Conservation (phyloP, 2,797 vertebrate genomes). For the Limosa lapponica region DNA sequence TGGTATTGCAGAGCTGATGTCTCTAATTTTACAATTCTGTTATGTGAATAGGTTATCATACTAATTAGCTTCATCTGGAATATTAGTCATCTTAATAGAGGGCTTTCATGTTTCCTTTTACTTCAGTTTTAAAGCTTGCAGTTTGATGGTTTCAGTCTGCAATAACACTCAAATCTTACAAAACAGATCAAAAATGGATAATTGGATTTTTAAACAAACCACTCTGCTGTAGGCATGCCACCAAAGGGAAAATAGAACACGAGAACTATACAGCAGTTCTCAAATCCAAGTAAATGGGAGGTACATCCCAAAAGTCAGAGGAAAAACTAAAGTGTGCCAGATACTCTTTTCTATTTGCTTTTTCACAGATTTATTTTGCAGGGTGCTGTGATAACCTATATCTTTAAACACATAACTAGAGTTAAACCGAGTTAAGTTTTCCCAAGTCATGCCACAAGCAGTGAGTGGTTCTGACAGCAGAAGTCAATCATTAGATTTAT, state of each 20-base stretch:
- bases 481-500: neutral
- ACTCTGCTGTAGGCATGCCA: neutral
- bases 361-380: neutral
- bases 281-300: neutral
- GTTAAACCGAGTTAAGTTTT: neutral
- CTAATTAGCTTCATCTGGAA: constrained; percentile 69
- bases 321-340: neutral
- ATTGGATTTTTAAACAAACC: constrained; percentile 43
- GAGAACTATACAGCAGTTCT: neutral
- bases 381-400: neutral
- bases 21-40: constrained; percentile 70
- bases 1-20: constrained; percentile 55
- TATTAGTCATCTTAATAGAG: constrained; percentile 70
- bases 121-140: constrained; percentile 44
- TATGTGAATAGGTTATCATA: constrained; percentile 65
- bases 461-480: neutral
- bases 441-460: neutral
- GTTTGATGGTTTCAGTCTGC: constrained; percentile 18
- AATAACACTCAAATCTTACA: constrained; percentile 36
- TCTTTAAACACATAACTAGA: neutral
- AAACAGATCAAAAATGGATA: constrained; percentile 27
- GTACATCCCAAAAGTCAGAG: neutral
- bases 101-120: constrained; percentile 54
- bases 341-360: neutral
- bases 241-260: neutral